These are phyloP conservation scores for Hemibagrus guttatus DNA, from an alignment of 2,797 vertebrate species.

Conservation along the genomic window DNA sequence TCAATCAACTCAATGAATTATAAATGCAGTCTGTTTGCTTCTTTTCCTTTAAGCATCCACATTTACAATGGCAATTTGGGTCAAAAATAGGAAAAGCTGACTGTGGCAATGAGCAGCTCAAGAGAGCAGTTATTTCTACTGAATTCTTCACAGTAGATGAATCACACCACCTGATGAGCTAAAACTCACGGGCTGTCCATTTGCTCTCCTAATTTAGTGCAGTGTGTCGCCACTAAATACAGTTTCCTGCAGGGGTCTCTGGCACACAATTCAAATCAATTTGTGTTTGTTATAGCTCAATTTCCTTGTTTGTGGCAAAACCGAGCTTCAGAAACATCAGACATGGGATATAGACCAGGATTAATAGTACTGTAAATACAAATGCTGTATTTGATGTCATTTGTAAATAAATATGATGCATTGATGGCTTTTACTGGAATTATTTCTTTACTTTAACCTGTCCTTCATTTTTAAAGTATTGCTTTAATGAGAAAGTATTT, in stretches of 20 bases:
- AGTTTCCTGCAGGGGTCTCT: conserved; percentile 15
- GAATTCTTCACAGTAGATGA: not conserved
- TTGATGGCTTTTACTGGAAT: not conserved
- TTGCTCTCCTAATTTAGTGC: conserved; percentile 24
- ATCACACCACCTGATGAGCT: not conserved
- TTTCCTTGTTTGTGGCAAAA: not conserved
- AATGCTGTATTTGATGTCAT: not conserved
- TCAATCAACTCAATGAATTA: not conserved
- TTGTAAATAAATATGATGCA: not conserved
- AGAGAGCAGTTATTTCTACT: not conserved
- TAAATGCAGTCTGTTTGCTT: not conserved
- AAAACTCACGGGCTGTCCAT: not conserved
- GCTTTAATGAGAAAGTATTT: not conserved
- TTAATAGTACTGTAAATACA: not conserved
- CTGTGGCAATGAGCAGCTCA: not conserved
- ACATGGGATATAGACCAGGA: not conserved
- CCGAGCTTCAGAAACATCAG: not conserved
- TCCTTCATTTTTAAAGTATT: not conserved
- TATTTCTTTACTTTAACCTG: not conserved
- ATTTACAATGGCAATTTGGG: not conserved
- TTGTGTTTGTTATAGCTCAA: not conserved
- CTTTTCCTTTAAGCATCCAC: conserved; percentile 1
- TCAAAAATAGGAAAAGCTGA: not conserved
- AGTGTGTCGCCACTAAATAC: not conserved
- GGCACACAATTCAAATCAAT: conserved; percentile 7